Evolutionary conservation across 2,888 invertebrate genomes (phyloP), one percentile per base, ranked within the genome.

Genomic region (Trichopria drosophilae): DNA sequence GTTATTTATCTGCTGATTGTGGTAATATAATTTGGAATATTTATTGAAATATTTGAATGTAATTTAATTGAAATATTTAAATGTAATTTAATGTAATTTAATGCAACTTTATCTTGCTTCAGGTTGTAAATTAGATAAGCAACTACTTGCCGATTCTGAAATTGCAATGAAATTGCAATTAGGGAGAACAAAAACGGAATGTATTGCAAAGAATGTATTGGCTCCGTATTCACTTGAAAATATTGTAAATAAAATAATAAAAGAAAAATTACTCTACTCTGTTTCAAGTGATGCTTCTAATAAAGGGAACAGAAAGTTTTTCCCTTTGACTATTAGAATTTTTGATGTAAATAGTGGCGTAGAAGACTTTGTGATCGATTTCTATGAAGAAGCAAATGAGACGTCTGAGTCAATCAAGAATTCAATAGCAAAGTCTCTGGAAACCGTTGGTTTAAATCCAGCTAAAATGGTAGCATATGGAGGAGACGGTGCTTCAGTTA

Each of bases 401-500:
- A n/a, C n/a, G n/a, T n/a, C n/a, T n/a, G n/a, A n/a, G n/a, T n/a
- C n/a, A n/a, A n/a, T n/a, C n/a, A n/a, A n/a, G n/a, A n/a, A n/a
- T n/a, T n/a, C n/a, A n/a, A n/a, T n/a, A n/a, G n/a, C n/a, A n/a
- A n/a, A n/a, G n/a, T n/a, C n/a, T n/a, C n/a, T n/a, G n/a, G n/a
- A n/a, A n/a, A n/a, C n/a, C n/a, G 32, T 40, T 16, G 37, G 34
- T 37, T 26, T 46, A 29, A 24, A 39, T 31, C 32, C 20, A 22
- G 20, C 40, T 19, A 45, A 46, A 18, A 36, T 55, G 12, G n/a
- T 42, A 22, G 45, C 48, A 19, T 55, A 39, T 39, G 32, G 41
- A n/a, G 57, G 51, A 36, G 50, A 58, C 29, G 55, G 55, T 46
- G 52, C 57, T 32, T 36, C 48, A n/a, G 55, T 55, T 7, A 57